Evolutionary conservation across 2,113 vertebrate species (phyloP).

Genomic region (Leuciscus idus): DNA sequence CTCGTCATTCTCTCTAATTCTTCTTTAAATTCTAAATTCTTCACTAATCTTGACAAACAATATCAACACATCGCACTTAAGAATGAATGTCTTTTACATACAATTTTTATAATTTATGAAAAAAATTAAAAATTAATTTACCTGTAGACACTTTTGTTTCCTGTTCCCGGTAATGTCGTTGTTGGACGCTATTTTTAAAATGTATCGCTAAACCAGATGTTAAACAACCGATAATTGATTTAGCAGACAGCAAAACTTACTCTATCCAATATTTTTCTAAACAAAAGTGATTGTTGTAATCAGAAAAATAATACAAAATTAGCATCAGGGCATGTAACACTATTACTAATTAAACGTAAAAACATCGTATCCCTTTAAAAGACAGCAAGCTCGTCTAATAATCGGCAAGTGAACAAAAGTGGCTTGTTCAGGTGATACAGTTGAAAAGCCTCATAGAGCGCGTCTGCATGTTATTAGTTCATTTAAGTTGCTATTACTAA

Average conservation of each 20-base stretch:
- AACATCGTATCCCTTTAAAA: constrained; percentile 2
- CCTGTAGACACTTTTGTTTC: neutral
- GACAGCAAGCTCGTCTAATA: neutral
- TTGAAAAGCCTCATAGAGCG: constrained; percentile 2
- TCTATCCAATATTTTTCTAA: neutral
- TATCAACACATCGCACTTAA: neutral
- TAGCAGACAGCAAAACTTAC: neutral
- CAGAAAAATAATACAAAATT: neutral
- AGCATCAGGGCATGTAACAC: neutral
- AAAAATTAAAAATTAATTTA: neutral
- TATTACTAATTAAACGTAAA: neutral
- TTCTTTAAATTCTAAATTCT: too few species aligned
- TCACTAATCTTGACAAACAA: neutral
- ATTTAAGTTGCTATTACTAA: neutral
- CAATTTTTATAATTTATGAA: neutral
- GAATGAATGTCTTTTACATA: neutral
- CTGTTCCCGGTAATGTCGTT: neutral
- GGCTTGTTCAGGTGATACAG: neutral
- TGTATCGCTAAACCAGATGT: neutral
- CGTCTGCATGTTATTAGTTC: neutral
- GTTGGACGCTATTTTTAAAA: neutral
- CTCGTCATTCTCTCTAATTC: too few species aligned
- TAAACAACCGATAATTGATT: neutral
- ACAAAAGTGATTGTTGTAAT: neutral
- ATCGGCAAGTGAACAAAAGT: neutral